A percentile compares a stretch with the other conserved stretches of the same genome.
These are phyloP conservation scores for Aphis gossypii DNA, from an alignment of 1,140 invertebrate species.

Conservation along the genomic window DNA sequence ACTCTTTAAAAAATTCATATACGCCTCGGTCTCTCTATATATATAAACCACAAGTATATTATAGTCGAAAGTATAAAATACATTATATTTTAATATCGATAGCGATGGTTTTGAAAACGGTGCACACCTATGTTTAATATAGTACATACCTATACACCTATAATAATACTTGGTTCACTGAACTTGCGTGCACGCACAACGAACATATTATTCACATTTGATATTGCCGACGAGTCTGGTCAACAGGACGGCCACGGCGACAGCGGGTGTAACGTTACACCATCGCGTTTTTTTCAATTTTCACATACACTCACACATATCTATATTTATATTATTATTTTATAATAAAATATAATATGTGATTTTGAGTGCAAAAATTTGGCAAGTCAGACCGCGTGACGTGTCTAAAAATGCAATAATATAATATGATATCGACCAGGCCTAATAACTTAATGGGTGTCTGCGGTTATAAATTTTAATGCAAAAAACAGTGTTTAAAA, in stretches of 20 bases:
- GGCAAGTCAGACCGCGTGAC: no score
- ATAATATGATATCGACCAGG: no score
- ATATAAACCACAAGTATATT: not conserved
- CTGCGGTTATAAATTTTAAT: no score
- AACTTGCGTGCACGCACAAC: not conserved
- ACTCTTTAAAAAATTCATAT: no score
- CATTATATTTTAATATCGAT: not conserved
- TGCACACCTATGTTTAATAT: not conserved
- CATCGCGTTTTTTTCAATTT: not conserved
- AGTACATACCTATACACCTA: not conserved
- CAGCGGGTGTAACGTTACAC: not conserved
- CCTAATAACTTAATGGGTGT: no score
- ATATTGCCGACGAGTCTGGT: constrained; percentile 1
- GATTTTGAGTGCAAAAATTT: not conserved
- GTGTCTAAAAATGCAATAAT: no score
- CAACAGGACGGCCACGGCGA: not conserved
- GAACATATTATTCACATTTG: not conserved
- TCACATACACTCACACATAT: not conserved
- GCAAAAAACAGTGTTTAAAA: no score
- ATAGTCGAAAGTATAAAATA: not conserved
- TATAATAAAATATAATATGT: not conserved
- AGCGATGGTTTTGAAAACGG: not conserved
- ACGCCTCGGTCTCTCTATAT: not conserved
- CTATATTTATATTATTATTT: not conserved
- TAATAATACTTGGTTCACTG: not conserved